Percentiles rank a stretch among this genome's conserved stretches.
These are phyloP conservation scores for Callyntrura guangdongensis DNA, from an alignment of 2,888 invertebrate genomes.

Conservation along the genomic window DNA sequence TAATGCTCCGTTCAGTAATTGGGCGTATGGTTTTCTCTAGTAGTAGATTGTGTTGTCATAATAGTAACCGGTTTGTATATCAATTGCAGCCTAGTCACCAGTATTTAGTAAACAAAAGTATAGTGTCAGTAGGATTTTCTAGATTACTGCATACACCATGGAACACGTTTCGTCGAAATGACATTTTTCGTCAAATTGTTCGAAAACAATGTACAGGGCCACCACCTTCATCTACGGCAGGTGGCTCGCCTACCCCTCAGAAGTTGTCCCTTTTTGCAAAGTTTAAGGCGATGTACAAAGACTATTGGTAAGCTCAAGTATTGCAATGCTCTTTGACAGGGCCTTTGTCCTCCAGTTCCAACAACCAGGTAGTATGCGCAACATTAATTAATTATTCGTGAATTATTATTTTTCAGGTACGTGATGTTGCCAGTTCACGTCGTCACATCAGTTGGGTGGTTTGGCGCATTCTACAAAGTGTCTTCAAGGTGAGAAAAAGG, in stretches of 20 bases:
- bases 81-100: constrained; percentile 70
- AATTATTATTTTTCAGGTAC: constrained; percentile 88
- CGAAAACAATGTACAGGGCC: constrained; percentile 54
- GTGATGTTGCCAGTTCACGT: constrained; percentile 97
- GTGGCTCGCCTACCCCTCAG: constrained; percentile 80
- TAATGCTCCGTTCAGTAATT: constrained; percentile 46
- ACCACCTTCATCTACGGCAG: not conserved
- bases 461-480: constrained; percentile 94
- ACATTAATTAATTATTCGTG: too few relatives aligned
- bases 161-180: constrained; percentile 14
- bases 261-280: constrained; percentile 91
- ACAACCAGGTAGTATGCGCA: too few relatives aligned
- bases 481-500: constrained; percentile 91
- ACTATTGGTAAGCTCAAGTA: constrained; percentile 90
- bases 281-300: constrained; percentile 96
- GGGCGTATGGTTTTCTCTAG: constrained; percentile 12
- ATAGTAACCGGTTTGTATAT: not conserved
- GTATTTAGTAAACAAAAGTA: constrained; percentile 55
- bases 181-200: constrained; percentile 25
- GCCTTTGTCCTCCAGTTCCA: too few relatives aligned
- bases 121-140: constrained; percentile 20
- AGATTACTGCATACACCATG: constrained; percentile 36
- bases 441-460: constrained; percentile 95
- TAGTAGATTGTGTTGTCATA: constrained; percentile 58
- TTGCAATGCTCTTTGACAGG: too few relatives aligned